phyloP scores from a whole-genome alignment of 2,888 invertebrate species.

The Tinea semifulvella region DNA sequence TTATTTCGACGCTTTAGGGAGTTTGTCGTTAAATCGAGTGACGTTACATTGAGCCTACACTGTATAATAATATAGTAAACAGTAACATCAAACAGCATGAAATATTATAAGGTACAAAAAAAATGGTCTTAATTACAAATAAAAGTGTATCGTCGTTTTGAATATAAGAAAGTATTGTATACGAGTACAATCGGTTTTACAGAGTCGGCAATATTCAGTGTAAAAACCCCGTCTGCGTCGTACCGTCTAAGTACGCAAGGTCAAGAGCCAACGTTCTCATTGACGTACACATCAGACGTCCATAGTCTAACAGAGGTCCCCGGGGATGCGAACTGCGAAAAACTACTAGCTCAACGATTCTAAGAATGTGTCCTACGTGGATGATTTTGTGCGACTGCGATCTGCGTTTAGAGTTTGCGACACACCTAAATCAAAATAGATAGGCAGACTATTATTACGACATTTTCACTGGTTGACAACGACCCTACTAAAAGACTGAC shows the following conservation, averaged over 20 bases:
- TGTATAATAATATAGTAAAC: too few relatives aligned
- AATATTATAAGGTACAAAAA: too few relatives aligned
- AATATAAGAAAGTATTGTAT: background rate
- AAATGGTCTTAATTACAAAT: background rate
- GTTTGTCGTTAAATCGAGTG: too few relatives aligned
- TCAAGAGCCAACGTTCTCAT: constrained; percentile 14
- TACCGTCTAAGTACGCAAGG: constrained; percentile 11
- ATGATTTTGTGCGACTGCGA: background rate
- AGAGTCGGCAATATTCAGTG: background rate
- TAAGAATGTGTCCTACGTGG: background rate
- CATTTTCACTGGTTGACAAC: too few relatives aligned
- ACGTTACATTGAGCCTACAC: too few relatives aligned
- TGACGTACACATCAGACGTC: constrained; percentile 5
- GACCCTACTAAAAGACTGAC: too few relatives aligned
- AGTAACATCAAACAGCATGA: too few relatives aligned
- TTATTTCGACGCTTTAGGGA: too few relatives aligned
- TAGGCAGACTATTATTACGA: too few relatives aligned
- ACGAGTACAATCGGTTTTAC: background rate
- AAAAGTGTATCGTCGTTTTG: constrained; percentile 1
- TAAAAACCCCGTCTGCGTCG: constrained; percentile 9
- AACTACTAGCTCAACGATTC: constrained; percentile 8
- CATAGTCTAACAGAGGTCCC: background rate
- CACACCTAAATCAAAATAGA: too few relatives aligned
- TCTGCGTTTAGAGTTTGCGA: too few relatives aligned
- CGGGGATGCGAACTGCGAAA: background rate